These are phyloP conservation scores for Parnassius mnemosyne DNA, from an alignment of 2,888 invertebrate genomes.

Conservation along the genomic window DNA sequence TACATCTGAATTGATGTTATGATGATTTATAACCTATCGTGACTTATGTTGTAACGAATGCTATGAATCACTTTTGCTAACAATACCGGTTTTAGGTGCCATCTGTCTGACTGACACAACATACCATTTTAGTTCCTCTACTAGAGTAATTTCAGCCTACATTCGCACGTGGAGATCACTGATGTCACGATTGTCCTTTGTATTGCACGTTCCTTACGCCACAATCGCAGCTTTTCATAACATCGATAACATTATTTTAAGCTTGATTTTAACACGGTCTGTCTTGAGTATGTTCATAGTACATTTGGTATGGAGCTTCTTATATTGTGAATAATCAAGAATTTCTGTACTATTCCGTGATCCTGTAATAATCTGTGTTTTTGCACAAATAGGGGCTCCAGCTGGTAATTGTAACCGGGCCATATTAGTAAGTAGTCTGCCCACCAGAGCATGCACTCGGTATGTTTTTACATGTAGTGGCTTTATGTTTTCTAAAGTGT, in stretches of 20 bases:
- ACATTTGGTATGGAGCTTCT: too few species aligned
- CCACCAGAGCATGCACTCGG: too few species aligned
- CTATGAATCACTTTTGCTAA: conserved; percentile 25
- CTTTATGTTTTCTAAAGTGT: too few species aligned
- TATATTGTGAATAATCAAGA: too few species aligned
- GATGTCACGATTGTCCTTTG: conserved; percentile 11
- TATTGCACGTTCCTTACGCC: conserved; percentile 20
- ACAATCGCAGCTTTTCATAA: conserved; percentile 13
- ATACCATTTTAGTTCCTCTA: conserved; percentile 7
- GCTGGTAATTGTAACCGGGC: too few species aligned
- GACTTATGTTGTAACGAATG: conserved; percentile 18
- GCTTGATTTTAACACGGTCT: background rate
- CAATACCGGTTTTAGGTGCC: conserved; percentile 26
- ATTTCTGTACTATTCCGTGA: too few species aligned
- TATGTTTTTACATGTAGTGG: too few species aligned
- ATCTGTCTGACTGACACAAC: conserved; percentile 18
- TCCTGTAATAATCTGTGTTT: background rate
- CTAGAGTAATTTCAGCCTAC: conserved; percentile 2
- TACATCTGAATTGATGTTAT: conserved; percentile 16
- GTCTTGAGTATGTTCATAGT: too few species aligned
- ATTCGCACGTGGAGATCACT: conserved; percentile 1
- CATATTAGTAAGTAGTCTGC: too few species aligned
- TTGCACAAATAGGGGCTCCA: too few species aligned
- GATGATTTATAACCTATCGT: conserved; percentile 20
- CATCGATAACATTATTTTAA: conserved; percentile 1